phyloP scores from a whole-genome alignment of 2,888 invertebrate species.

The Zygogramma bicolorata region DNA sequence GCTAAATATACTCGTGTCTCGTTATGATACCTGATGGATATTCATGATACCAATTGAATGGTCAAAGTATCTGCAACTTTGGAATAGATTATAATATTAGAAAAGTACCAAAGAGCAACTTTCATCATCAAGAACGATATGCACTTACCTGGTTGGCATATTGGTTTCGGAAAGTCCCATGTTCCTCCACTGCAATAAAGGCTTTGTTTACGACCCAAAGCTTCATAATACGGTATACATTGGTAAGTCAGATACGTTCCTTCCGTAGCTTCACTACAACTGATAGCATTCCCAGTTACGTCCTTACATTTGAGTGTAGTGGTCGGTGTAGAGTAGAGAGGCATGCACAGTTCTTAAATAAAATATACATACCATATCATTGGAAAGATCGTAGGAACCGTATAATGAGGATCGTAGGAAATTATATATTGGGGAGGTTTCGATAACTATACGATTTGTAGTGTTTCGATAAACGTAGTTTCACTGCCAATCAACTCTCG shows the following conservation, averaged over 20 bases:
- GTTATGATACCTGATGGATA: no score
- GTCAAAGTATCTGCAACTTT: no score
- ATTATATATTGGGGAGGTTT: no score
- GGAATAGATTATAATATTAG: no score
- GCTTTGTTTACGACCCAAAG: constrained; percentile 28
- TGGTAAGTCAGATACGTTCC: constrained; percentile 33
- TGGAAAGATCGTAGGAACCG: not conserved
- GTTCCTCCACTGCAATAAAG: constrained; percentile 29
- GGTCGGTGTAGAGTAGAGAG: constrained; percentile 33
- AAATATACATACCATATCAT: not conserved
- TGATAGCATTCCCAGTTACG: constrained; percentile 21
- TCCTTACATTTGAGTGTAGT: constrained; percentile 37
- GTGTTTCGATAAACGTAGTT: no score
- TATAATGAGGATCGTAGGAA: no score
- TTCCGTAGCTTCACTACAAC: constrained; percentile 29
- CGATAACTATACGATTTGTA: no score
- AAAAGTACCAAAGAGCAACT: no score
- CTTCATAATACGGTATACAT: constrained; percentile 35
- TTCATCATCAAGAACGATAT: not conserved
- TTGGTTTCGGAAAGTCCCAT: constrained; percentile 36
- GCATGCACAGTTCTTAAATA: constrained; percentile 38
- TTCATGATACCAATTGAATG: no score
- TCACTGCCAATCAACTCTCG: no score
- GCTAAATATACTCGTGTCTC: no score
- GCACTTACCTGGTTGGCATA: constrained; percentile 39